Evolutionary conservation across 2,888 invertebrate species (phyloP).

Genomic region (Selenia dentaria): DNA sequence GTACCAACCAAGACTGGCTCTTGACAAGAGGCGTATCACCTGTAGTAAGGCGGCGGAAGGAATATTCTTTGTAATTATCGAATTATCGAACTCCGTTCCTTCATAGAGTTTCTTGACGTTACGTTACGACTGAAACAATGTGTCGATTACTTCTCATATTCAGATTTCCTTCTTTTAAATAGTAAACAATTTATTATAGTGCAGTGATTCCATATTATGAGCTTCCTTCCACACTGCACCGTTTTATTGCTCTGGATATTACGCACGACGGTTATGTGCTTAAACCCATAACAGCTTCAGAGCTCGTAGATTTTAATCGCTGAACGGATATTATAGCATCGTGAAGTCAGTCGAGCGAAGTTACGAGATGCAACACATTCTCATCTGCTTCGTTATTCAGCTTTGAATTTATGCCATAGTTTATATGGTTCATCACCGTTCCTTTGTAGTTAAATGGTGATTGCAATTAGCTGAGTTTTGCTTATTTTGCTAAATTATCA

Average conservation of each 20-base stretch:
- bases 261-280: constrained; percentile 29
- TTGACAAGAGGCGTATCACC: too few relatives aligned
- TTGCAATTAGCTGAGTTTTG: too few relatives aligned
- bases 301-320: constrained; percentile 37
- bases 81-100: too few relatives aligned
- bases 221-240: not conserved
- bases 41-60: too few relatives aligned
- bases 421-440: not conserved
- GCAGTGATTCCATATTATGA: not conserved
- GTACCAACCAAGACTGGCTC: too few relatives aligned
- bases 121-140: too few relatives aligned
- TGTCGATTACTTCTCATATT: too few relatives aligned
- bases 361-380: not conserved
- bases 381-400: not conserved
- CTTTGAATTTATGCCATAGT: not conserved
- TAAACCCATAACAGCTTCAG: constrained; percentile 25
- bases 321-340: constrained; percentile 43
- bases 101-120: too few relatives aligned
- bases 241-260: constrained; percentile 8
- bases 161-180: not conserved
- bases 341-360: not conserved
- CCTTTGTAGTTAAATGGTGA: too few relatives aligned
- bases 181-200: not conserved
- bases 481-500: too few relatives aligned
- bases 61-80: too few relatives aligned